These are phyloP conservation scores for Drosophila meridionalis DNA, from an alignment of 2,888 invertebrate genomes.

Conservation along the genomic window DNA sequence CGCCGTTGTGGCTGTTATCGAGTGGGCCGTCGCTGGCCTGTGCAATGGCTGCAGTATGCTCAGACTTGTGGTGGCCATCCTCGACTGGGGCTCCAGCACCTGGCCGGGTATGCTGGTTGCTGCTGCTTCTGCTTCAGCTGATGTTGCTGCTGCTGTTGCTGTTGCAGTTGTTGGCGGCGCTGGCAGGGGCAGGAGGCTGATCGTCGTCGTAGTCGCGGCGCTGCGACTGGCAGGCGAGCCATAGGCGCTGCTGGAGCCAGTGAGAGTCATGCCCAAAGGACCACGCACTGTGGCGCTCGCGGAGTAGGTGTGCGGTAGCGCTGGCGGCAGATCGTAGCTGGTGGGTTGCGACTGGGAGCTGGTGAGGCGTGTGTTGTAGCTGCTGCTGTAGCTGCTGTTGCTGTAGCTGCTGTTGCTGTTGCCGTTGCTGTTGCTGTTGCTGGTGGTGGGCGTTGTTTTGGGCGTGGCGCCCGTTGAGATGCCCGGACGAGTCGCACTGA, in stretches of 20 bases:
- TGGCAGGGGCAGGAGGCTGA: conserved; percentile 75
- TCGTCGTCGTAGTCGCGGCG: conserved; percentile 63
- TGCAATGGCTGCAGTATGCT: conserved; percentile 70
- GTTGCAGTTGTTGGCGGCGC: conserved; percentile 60
- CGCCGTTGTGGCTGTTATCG: conserved; percentile 43
- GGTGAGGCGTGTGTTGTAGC: conserved; percentile 62
- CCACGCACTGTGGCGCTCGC: conserved; percentile 76
- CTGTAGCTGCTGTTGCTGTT: conserved; percentile 40
- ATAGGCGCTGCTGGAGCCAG: conserved; percentile 70
- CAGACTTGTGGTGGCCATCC: conserved; percentile 69
- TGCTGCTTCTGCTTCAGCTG: conserved; percentile 7
- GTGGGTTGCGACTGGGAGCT: conserved; percentile 64
- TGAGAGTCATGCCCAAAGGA: conserved; percentile 79
- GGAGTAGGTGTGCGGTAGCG: conserved; percentile 81
- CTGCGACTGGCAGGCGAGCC: conserved; percentile 53
- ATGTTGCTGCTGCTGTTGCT: conserved; percentile 12
- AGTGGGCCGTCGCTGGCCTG: conserved; percentile 51
- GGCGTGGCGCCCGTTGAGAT: conserved; percentile 70
- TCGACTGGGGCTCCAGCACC: conserved; percentile 60
- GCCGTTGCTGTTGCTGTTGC: conserved; percentile 5
- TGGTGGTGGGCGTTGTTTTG: conserved; percentile 59
- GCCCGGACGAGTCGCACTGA: conserved; percentile 56
- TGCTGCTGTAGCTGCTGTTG: conserved; percentile 48
- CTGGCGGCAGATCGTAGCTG: conserved; percentile 78
- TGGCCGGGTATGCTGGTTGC: conserved; percentile 75